Evolutionary conservation across 2,888 invertebrate species (phyloP).

Genomic region (Leptura quadrifasciata): DNA sequence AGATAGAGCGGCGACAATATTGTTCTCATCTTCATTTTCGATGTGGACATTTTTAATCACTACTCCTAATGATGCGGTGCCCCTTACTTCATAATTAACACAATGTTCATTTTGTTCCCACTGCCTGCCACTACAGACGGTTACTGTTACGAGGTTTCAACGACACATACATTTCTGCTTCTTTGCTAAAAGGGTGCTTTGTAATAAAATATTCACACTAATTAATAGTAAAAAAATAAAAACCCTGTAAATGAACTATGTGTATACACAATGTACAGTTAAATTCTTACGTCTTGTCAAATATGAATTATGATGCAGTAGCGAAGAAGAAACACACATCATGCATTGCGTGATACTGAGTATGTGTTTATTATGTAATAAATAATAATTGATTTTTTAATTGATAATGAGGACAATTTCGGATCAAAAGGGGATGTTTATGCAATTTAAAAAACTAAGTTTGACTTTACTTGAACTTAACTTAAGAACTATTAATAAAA

Average conservation of each 20-base stretch:
- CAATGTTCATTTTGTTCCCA: slow-evolving; percentile 49
- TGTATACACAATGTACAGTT: no score
- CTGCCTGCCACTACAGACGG: slow-evolving; percentile 42
- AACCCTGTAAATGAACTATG: background rate
- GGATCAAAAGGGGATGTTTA: no score
- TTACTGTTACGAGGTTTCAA: slow-evolving; percentile 34
- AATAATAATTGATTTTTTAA: no score
- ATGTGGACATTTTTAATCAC: slow-evolving; percentile 55
- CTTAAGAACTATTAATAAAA: no score
- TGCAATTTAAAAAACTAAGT: no score
- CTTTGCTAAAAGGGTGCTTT: slow-evolving; percentile 51
- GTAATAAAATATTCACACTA: slow-evolving; percentile 33
- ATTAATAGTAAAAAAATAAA: slow-evolving; percentile 34
- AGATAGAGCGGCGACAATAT: slow-evolving; percentile 14
- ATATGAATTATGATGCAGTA: no score
- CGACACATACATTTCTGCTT: slow-evolving; percentile 44
- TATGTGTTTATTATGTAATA: no score
- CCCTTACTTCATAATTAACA: slow-evolving; percentile 56
- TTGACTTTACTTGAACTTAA: no score
- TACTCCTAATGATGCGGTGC: slow-evolving; percentile 57
- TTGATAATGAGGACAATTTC: no score
- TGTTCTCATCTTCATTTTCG: slow-evolving; percentile 40
- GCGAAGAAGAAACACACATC: no score
- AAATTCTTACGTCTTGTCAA: background rate
- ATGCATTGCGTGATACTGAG: no score